Conservation (phyloP, 2,797 vertebrate species). For the Cygnus olor region DNA sequence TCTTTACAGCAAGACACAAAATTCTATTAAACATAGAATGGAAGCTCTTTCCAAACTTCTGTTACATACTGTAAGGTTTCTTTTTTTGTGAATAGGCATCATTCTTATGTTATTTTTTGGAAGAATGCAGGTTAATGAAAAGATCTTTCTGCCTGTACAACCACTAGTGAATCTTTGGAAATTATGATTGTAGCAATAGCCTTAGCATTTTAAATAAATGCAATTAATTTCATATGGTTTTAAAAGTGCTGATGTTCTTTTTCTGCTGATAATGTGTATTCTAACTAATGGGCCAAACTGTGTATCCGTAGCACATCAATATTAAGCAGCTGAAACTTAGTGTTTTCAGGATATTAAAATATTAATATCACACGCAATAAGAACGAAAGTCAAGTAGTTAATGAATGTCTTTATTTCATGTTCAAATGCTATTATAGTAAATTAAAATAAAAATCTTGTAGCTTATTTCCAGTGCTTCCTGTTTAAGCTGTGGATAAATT, state of each 20-base stretch:
- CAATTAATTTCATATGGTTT: not conserved
- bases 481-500: not conserved
- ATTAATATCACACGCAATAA: not conserved
- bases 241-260: constrained; percentile 19
- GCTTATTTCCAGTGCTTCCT: not conserved
- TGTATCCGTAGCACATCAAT: not conserved
- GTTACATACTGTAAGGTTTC: not conserved
- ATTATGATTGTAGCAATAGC: not conserved
- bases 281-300: not conserved
- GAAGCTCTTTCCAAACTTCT: not conserved
- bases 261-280: constrained; percentile 22
- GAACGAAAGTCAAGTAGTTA: not conserved
- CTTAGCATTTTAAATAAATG: constrained; percentile 11
- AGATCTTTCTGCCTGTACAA: not conserved
- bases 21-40: not conserved
- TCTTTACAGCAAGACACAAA: not conserved
- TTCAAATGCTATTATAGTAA: not conserved
- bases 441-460: not conserved
- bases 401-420: not conserved
- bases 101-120: not conserved
- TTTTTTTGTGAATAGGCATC: not conserved
- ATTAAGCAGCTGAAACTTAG: not conserved
- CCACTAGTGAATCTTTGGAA: not conserved
- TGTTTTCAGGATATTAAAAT: constrained; percentile 35
- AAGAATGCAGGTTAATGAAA: not conserved